Evolutionary conservation across 2,888 invertebrate species (phyloP).

Genomic region (Steinernema scapterisci): DNA sequence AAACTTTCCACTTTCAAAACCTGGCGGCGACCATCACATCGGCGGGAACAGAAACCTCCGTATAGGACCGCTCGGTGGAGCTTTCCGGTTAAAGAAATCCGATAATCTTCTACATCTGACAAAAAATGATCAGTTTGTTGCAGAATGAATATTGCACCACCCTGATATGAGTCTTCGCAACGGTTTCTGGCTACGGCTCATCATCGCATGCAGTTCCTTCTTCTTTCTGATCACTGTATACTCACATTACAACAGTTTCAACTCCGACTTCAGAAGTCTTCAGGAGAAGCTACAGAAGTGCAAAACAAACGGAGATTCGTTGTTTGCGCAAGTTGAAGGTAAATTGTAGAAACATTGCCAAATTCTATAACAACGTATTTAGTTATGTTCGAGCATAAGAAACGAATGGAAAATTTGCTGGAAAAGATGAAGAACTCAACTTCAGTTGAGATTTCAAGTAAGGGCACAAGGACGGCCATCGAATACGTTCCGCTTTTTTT

Average conservation of each 20-base stretch:
- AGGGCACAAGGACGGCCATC: too few relatives aligned
- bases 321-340: slow-evolving; percentile 36
- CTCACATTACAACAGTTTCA: slow-evolving; percentile 1
- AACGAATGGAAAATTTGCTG: slow-evolving; percentile 30
- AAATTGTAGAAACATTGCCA: too few relatives aligned
- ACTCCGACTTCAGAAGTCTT: neutral
- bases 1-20: too few relatives aligned
- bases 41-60: too few relatives aligned
- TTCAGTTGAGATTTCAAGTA: too few relatives aligned
- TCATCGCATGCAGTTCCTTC: neutral
- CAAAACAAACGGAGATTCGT: slow-evolving; percentile 23
- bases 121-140: too few relatives aligned
- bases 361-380: slow-evolving; percentile 3
- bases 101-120: too few relatives aligned
- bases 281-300: neutral
- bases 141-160: neutral
- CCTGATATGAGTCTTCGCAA: slow-evolving; percentile 11
- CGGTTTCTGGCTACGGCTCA: slow-evolving; percentile 21
- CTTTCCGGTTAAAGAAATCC: too few relatives aligned
- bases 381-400: slow-evolving; percentile 38
- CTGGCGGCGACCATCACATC: too few relatives aligned
- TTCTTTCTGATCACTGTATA: slow-evolving; percentile 5
- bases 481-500: too few relatives aligned
- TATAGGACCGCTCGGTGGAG: too few relatives aligned
- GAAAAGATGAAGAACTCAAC: neutral